phyloP scores from a whole-genome alignment of 2,113 vertebrate species.

The Menura novaehollandiae region DNA sequence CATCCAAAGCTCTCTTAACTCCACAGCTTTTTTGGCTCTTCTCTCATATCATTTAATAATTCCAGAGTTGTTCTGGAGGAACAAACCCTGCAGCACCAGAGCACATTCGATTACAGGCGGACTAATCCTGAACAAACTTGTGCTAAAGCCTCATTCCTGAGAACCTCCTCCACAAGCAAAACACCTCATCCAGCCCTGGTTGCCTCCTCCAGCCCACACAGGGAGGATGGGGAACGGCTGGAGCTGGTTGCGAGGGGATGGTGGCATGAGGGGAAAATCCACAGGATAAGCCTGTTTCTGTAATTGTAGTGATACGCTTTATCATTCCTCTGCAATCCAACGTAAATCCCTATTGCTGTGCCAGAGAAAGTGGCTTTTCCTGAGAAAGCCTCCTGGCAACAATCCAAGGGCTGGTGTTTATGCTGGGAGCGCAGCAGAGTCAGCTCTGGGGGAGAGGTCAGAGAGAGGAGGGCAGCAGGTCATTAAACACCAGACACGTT shows the following conservation, averaged over 20 bases:
- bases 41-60: not conserved
- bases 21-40: not conserved
- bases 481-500: not conserved
- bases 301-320: not conserved
- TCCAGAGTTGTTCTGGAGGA: not conserved
- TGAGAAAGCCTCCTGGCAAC: not conserved
- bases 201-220: fast-evolving
- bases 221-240: fast-evolving
- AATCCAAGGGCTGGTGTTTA: not conserved
- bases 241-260: fast-evolving
- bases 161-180: not conserved
- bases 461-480: not conserved
- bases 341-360: not conserved
- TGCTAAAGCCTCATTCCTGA: not conserved
- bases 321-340: not conserved
- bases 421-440: not conserved
- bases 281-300: not conserved
- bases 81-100: not conserved
- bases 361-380: not conserved
- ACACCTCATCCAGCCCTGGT: not conserved
- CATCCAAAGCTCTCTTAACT: not conserved
- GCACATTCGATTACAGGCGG: not conserved
- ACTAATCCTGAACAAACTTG: not conserved
- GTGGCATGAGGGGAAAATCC: not conserved
- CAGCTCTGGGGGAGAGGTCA: not conserved